phyloP scores from a whole-genome alignment of 1,140 invertebrate species.

The Bombus ignitus region DNA sequence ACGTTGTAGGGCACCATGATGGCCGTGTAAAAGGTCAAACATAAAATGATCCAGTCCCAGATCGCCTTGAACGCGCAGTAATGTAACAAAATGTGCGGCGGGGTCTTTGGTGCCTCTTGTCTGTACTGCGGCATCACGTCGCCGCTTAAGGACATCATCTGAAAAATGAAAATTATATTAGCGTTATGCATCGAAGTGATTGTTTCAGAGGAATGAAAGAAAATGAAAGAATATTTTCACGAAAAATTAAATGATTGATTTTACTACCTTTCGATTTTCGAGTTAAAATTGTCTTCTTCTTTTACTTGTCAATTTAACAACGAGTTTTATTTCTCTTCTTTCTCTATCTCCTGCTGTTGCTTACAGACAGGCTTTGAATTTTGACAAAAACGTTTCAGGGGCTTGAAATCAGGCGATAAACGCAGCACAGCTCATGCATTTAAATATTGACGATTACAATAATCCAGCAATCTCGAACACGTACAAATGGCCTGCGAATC shows the following conservation, averaged over 20 bases:
- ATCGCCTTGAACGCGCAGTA: constrained; percentile 99
- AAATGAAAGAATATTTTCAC: too few relatives aligned
- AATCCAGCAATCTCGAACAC: constrained; percentile 5
- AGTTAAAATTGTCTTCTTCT: too few relatives aligned
- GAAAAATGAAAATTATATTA: constrained; percentile 29
- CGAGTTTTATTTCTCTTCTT: neutral
- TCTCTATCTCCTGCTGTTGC: neutral
- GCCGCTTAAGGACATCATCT: constrained; percentile 98
- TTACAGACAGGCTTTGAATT: neutral
- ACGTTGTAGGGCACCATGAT: constrained; percentile 99
- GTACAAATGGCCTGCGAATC: neutral
- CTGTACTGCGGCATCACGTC: constrained; percentile 99
- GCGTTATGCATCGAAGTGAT: too few relatives aligned
- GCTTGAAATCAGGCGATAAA: neutral
- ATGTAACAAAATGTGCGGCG: constrained; percentile 98
- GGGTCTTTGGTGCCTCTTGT: constrained; percentile 99
- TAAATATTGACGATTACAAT: constrained; percentile 7
- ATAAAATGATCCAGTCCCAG: constrained; percentile 99
- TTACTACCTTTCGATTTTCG: neutral
- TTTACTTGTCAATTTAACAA: too few relatives aligned
- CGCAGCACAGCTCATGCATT: neutral
- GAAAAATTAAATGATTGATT: constrained; percentile 27
- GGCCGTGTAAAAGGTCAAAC: constrained; percentile 99
- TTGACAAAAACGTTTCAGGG: neutral
- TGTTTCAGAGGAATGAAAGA: too few relatives aligned